Evolutionary conservation across 2,888 invertebrate species (phyloP).

Genomic region (Anoplius nigerrimus): DNA sequence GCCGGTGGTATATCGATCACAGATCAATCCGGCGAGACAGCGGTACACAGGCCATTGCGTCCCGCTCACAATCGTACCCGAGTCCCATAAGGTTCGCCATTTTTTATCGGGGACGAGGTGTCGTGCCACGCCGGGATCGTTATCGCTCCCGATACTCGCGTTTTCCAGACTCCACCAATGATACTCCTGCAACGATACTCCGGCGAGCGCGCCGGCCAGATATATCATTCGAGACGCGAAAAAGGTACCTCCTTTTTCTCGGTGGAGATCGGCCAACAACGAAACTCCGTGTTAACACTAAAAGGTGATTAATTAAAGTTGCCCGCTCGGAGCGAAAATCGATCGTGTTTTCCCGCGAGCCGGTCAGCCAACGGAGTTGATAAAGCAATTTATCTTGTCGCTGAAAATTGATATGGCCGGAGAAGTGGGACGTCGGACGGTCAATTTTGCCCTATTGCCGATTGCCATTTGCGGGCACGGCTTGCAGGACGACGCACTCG

Average conservation of each 20-base stretch:
- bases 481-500: constrained; percentile 8
- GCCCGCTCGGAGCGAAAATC: too few relatives aligned
- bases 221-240: too few relatives aligned
- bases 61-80: constrained; percentile 17
- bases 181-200: too few relatives aligned
- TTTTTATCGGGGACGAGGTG: constrained; percentile 41
- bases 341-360: too few relatives aligned
- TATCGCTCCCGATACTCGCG: constrained; percentile 26
- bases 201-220: too few relatives aligned
- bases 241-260: constrained; percentile 3
- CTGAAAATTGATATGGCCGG: background rate
- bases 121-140: constrained; percentile 31
- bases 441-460: constrained; percentile 5
- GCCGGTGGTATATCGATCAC: constrained; percentile 50
- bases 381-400: too few relatives aligned
- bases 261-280: background rate
- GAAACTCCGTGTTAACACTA: too few relatives aligned
- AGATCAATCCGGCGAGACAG: constrained; percentile 50
- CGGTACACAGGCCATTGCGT: constrained; percentile 21
- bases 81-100: constrained; percentile 41
- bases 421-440: background rate
- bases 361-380: too few relatives aligned
- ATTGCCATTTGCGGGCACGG: constrained; percentile 19
- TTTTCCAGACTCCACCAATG: background rate
- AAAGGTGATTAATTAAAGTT: too few relatives aligned